Evolutionary conservation across 2,888 invertebrate genomes (phyloP).

Genomic region (Pyrochroa serraticornis): DNA sequence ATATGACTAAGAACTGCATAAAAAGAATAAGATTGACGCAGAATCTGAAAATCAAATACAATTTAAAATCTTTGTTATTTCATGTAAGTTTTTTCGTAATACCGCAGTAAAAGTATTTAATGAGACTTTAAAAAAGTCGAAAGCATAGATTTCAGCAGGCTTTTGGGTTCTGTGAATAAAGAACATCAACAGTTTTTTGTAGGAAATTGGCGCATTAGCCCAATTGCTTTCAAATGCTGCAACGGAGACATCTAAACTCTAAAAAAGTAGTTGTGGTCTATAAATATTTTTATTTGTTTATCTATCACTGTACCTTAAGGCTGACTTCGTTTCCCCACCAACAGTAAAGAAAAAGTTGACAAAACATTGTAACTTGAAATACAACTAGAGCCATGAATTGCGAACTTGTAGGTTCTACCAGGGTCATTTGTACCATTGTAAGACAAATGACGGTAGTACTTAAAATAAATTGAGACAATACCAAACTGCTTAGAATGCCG

Average conservation of each 20-base stretch:
- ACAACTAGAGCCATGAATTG: slow-evolving; percentile 4
- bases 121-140: neutral
- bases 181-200: neutral
- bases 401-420: slow-evolving; percentile 4
- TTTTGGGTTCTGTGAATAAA: neutral
- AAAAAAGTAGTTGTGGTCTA: too few species aligned
- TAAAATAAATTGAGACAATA: slow-evolving; percentile 4
- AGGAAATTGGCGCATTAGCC: neutral
- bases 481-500: neutral
- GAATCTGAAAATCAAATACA: neutral
- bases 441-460: slow-evolving; percentile 11
- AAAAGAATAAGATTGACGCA: neutral
- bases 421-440: slow-evolving; percentile 5
- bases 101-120: neutral
- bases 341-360: slow-evolving; percentile 12
- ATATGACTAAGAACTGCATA: neutral
- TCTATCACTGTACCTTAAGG: neutral
- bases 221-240: neutral
- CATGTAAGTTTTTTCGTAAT: neutral
- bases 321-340: slow-evolving; percentile 16
- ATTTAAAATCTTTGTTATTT: neutral
- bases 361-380: slow-evolving; percentile 3
- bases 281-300: too few species aligned
- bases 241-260: neutral
- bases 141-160: neutral